These are phyloP conservation scores for Bombylius discolor DNA, from an alignment of 2,888 invertebrate species.

Conservation along the genomic window DNA sequence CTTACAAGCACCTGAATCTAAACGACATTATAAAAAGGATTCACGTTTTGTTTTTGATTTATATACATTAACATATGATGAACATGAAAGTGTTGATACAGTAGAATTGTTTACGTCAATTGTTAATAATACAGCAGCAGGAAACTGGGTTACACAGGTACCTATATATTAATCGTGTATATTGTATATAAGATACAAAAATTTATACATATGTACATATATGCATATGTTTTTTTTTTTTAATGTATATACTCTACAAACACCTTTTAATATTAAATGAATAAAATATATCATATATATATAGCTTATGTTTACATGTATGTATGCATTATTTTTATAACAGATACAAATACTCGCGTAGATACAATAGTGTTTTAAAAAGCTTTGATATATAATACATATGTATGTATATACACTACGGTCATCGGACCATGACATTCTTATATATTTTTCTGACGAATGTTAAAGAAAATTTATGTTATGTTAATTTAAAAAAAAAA, in stretches of 20 bases:
- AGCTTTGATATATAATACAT: background rate
- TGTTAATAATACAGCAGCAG: slow-evolving; percentile 24
- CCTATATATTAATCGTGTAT: no score
- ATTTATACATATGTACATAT: background rate
- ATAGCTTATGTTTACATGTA: no score
- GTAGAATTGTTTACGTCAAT: slow-evolving; percentile 42
- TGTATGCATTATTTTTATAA: no score
- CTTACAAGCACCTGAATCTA: slow-evolving; percentile 38
- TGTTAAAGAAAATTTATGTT: no score
- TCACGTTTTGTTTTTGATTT: slow-evolving; percentile 70
- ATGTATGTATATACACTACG: background rate
- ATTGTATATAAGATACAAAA: background rate
- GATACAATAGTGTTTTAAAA: no score
- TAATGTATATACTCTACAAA: no score
- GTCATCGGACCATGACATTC: slow-evolving; percentile 1
- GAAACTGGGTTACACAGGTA: slow-evolving; percentile 26
- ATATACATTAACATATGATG: slow-evolving; percentile 74
- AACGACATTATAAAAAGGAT: slow-evolving; percentile 77
- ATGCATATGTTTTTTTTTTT: background rate
- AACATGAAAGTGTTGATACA: slow-evolving; percentile 63
- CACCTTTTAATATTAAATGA: no score
- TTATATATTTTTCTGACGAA: background rate
- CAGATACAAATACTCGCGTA: no score
- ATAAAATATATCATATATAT: no score
- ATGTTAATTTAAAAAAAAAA: no score